Evolutionary conservation across 1,140 invertebrate genomes (phyloP), one percentile per base, ranked within the genome.

Genomic region (Drosophila subobscura): DNA sequence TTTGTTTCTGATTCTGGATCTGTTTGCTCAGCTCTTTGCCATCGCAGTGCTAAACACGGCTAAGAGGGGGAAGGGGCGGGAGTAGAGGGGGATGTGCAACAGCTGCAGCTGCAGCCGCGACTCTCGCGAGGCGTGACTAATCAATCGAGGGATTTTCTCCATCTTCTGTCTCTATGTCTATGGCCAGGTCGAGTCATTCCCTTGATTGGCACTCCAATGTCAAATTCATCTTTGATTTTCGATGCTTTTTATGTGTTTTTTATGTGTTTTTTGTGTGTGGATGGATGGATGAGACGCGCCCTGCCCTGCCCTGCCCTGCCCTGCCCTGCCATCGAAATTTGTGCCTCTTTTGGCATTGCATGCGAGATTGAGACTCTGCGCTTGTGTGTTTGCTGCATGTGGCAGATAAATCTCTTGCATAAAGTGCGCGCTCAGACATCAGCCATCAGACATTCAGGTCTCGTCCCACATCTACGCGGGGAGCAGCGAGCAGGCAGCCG

Each of bases 391-490:
- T 37, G 33, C 33, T 8, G 58, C 44, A 51, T 22, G 33, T 57
- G 29, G 25, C 47, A 60, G 52, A 78, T 60, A 78, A 78, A 78
- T 56, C 63, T 74, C 68, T 78, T 79, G 66, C 70, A 68, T 74
- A 78, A 78, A 78, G 0, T 20, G 75, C 67, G 68, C 75, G 52
- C 59, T 47, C 68, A 78, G 56, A 54, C 75, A 16, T 44, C 68
- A 78, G 56, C 50, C 75, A 16, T 44, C 68, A 78, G 60, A 57
- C 75, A 16, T 47, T 50, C 22, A 50, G 41, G 46, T 64, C 63
- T 65, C 20, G 14, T 77, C 44, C 29, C 61, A 29, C 27, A 29
- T 29, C 27, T 29, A 6, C 27, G 33, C 10, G 2, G 16, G 16
- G 16, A 20, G 16, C 16, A 20, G 16, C 16, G 33, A 37, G 33